Evolutionary conservation across 2,888 invertebrate genomes (phyloP).

Genomic region (Calliopum simillimum): DNA sequence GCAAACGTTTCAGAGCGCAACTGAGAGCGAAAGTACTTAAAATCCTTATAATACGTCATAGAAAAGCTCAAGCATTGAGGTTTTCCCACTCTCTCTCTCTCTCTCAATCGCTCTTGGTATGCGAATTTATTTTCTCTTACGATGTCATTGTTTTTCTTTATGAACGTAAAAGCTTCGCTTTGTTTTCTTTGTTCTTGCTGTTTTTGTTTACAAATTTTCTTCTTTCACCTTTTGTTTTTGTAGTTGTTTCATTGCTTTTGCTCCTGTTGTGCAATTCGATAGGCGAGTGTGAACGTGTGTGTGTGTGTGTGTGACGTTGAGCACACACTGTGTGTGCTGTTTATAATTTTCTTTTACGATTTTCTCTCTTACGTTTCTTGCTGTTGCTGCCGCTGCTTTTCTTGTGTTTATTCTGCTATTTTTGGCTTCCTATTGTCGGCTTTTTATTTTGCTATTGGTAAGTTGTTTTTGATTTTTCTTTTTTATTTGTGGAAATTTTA

Average conservation of each 20-base stretch:
- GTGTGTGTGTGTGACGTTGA: conserved; percentile 19
- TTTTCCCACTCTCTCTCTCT: background rate
- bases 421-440: background rate
- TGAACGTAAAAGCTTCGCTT: conserved; percentile 31
- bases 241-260: conserved; percentile 34
- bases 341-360: background rate
- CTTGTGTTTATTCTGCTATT: conserved; percentile 16
- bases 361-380: conserved; percentile 5
- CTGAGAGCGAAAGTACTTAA: conserved; percentile 13
- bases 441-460: conserved; percentile 9
- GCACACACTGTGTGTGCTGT: conserved; percentile 2
- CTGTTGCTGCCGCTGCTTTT: conserved; percentile 19
- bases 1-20: conserved; percentile 3
- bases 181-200: conserved; percentile 32
- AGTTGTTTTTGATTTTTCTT: conserved; percentile 1
- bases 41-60: conserved; percentile 55
- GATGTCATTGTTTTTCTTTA: conserved; percentile 28
- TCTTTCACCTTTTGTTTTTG: conserved; percentile 35
- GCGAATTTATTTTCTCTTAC: conserved; percentile 21
- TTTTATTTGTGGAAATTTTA: conserved; percentile 32
- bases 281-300: conserved; percentile 32
- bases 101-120: too few species aligned
- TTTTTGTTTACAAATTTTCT: background rate
- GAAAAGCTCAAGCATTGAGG: conserved; percentile 50
- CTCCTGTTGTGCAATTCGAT: conserved; percentile 35